phyloP scores from a whole-genome alignment of 2,888 invertebrate species.

The Autographa pulchrina region DNA sequence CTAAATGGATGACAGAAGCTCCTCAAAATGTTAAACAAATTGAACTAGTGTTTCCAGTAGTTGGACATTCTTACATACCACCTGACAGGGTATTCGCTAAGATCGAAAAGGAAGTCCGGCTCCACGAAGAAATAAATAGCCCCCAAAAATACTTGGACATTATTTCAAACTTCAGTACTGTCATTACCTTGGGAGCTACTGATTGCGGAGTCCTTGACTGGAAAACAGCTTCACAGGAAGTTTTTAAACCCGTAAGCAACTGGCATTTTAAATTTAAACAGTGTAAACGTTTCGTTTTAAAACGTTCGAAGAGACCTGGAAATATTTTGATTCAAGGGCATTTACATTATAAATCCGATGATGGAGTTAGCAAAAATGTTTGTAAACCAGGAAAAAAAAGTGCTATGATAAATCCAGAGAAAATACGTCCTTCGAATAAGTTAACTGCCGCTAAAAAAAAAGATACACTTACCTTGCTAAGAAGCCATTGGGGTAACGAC shows the following conservation, averaged over 20 bases:
- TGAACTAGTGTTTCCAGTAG: constrained; percentile 53
- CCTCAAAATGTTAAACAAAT: constrained; percentile 6
- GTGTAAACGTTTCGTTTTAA: constrained; percentile 50
- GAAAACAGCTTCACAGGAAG: constrained; percentile 46
- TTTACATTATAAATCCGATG: constrained; percentile 49
- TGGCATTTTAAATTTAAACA: constrained; percentile 51
- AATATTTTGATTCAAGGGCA: constrained; percentile 53
- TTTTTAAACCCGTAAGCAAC: constrained; percentile 46
- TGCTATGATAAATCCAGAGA: constrained; percentile 35
- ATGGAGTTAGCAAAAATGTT: constrained; percentile 47
- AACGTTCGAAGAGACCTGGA: constrained; percentile 48
- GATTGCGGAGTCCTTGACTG: constrained; percentile 51
- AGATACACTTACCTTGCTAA: constrained; percentile 34
- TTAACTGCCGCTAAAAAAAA: constrained; percentile 25
- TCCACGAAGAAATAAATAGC: constrained; percentile 40
- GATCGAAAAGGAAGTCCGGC: constrained; percentile 54
- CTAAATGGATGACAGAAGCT: too few species aligned
- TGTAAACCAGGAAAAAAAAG: constrained; percentile 31
- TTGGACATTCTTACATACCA: constrained; percentile 43
- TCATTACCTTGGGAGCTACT: constrained; percentile 25
- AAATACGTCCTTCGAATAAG: constrained; percentile 33
- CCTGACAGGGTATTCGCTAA: constrained; percentile 48
- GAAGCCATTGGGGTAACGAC: constrained; percentile 34
- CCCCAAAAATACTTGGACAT: constrained; percentile 54
- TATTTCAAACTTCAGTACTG: constrained; percentile 38